Percentiles rank a stretch among this genome's conserved stretches.
phyloP scores from a whole-genome alignment of 2,113 vertebrate species.

The Nipponia nippon region DNA sequence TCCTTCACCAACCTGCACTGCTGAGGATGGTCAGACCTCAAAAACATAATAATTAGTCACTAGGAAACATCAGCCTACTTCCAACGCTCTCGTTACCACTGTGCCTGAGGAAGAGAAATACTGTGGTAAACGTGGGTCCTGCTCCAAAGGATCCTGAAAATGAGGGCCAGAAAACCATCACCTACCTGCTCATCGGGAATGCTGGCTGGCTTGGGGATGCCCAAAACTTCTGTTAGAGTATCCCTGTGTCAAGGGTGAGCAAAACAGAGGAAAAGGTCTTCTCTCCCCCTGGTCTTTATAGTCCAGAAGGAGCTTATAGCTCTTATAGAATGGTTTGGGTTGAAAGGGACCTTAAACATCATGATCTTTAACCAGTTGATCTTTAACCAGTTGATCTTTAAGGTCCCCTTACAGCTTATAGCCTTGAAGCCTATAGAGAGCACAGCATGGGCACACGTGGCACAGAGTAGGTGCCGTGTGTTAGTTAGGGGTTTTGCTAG shows the following conservation, averaged over 20 bases:
- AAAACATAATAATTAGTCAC: not conserved
- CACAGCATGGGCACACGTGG: accelerated
- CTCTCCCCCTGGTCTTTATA: not conserved
- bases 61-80: not conserved
- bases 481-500: not conserved
- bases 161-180: not conserved
- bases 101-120: not conserved
- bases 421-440: not conserved
- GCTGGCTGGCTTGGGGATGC: not conserved
- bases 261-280: not conserved
- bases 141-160: not conserved
- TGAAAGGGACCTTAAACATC: too few species aligned
- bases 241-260: not conserved
- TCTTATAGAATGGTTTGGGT: too few species aligned
- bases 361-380: too few species aligned
- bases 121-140: not conserved
- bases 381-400: too few species aligned
- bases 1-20: accelerated
- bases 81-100: not conserved
- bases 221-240: not conserved
- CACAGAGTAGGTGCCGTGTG: not conserved
- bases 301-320: not conserved
- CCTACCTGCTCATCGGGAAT: not conserved
- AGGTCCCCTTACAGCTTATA: too few species aligned
- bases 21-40: not conserved